Conservation (phyloP, 2,888 invertebrate species). For the Drosophila rellima region DNA sequence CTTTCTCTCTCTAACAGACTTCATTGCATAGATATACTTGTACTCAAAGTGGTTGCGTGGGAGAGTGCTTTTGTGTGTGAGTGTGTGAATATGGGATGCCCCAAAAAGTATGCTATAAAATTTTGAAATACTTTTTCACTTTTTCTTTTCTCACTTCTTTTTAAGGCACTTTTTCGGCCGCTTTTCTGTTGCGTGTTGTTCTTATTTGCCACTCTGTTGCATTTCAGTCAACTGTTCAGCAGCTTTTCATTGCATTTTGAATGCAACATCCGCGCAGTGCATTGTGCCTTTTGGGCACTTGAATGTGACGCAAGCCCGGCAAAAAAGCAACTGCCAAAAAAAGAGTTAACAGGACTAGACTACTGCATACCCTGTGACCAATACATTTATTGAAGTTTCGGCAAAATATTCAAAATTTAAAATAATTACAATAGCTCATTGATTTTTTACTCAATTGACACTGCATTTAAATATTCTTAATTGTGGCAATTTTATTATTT, state of each 20-base stretch:
- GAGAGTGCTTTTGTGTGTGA: background rate
- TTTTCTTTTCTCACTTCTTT: slow-evolving; percentile 17
- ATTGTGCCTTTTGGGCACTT: slow-evolving; percentile 52
- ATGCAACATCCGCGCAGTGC: slow-evolving; percentile 43
- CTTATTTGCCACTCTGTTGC: slow-evolving; percentile 34
- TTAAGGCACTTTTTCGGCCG: slow-evolving; percentile 14
- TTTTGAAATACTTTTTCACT: slow-evolving; percentile 15
- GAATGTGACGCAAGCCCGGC: slow-evolving; percentile 31
- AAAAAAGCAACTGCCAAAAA: slow-evolving; percentile 15
- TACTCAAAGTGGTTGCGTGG: background rate
- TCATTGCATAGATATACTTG: slow-evolving; percentile 1
- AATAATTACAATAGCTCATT: too few relatives aligned
- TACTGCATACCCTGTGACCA: slow-evolving; percentile 9
- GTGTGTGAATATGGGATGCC: slow-evolving; percentile 5
- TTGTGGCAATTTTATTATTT: background rate
- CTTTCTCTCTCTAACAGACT: background rate
- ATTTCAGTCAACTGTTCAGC: slow-evolving; percentile 47
- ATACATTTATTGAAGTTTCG: background rate
- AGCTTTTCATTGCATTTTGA: slow-evolving; percentile 59
- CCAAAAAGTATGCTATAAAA: slow-evolving; percentile 34
- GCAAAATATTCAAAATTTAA: background rate
- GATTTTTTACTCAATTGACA: too few relatives aligned
- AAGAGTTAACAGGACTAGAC: background rate
- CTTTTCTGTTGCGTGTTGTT: slow-evolving; percentile 21
- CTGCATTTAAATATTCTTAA: too few relatives aligned